phyloP scores from a whole-genome alignment of 2,888 invertebrate species.

The Clusia tigrina region DNA sequence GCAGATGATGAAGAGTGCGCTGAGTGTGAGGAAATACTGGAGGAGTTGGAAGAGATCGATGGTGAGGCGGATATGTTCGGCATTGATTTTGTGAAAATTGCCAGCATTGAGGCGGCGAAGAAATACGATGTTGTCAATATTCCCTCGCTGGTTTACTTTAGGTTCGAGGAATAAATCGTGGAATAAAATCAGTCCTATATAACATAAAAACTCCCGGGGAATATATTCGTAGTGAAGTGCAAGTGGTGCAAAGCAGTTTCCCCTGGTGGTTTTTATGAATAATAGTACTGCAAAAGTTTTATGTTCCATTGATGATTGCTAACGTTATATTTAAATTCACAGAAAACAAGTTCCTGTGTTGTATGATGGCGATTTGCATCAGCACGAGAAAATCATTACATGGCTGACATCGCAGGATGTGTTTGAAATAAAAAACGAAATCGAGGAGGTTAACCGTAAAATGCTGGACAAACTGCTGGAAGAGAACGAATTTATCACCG shows the following conservation, averaged over 20 bases:
- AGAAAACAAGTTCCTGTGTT: slow-evolving; percentile 79
- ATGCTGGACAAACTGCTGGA: slow-evolving; percentile 94
- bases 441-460: slow-evolving; percentile 95
- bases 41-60: slow-evolving; percentile 91
- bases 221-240: no score
- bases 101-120: slow-evolving; percentile 81
- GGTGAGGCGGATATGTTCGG: slow-evolving; percentile 92
- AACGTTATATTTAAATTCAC: background rate
- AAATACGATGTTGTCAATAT: slow-evolving; percentile 84
- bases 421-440: slow-evolving; percentile 94
- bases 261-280: no score
- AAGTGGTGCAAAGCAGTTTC: no score
- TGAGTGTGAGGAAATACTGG: slow-evolving; percentile 89
- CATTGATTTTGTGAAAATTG: slow-evolving; percentile 94
- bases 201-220: no score
- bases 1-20: slow-evolving; percentile 89
- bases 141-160: slow-evolving; percentile 87
- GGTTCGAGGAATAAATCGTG: slow-evolving; percentile 66
- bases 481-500: slow-evolving; percentile 93
- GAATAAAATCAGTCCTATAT: no score
- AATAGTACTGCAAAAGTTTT: no score
- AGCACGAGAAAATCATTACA: slow-evolving; percentile 83
- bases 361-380: slow-evolving; percentile 88
- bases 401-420: slow-evolving; percentile 95
- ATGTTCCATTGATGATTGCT: background rate